Evolutionary conservation across 2,797 vertebrate species (phyloP).

Genomic region (Chelmon rostratus): DNA sequence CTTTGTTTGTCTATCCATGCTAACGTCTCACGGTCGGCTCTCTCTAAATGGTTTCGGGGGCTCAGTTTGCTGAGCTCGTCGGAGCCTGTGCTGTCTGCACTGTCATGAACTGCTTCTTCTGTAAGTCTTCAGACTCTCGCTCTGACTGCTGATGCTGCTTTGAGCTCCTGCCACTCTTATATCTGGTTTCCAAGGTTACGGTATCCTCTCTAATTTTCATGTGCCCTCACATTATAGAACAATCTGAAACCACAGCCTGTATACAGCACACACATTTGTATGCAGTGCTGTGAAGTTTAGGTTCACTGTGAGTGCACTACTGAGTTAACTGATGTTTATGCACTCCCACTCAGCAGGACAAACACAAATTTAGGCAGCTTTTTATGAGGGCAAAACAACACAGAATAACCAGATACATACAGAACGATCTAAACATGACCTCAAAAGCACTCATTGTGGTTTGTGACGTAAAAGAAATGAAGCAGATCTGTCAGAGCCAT

Average conservation of each 20-base stretch:
- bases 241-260: constrained; percentile 22
- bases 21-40: constrained; percentile 35
- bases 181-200: constrained; percentile 21
- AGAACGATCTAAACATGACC: constrained; percentile 34
- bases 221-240: neutral
- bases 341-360: constrained; percentile 2
- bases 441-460: neutral
- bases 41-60: constrained; percentile 38
- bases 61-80: constrained; percentile 35
- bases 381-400: constrained; percentile 6
- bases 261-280: constrained; percentile 5
- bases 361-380: neutral
- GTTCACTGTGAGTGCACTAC: neutral
- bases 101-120: constrained; percentile 14
- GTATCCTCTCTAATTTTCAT: neutral
- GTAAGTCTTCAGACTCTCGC: constrained; percentile 10
- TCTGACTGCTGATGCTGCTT: constrained; percentile 28
- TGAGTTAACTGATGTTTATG: constrained; percentile 18
- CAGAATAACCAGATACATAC: constrained; percentile 24
- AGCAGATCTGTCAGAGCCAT: constrained; percentile 66
- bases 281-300: neutral
- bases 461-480: constrained; percentile 30
- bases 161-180: constrained; percentile 18
- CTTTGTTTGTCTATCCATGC: constrained; percentile 44
- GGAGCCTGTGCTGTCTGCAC: constrained; percentile 6